Conservation (phyloP, 2,113 vertebrate species). For the Coryphaenoides rupestris region DNA sequence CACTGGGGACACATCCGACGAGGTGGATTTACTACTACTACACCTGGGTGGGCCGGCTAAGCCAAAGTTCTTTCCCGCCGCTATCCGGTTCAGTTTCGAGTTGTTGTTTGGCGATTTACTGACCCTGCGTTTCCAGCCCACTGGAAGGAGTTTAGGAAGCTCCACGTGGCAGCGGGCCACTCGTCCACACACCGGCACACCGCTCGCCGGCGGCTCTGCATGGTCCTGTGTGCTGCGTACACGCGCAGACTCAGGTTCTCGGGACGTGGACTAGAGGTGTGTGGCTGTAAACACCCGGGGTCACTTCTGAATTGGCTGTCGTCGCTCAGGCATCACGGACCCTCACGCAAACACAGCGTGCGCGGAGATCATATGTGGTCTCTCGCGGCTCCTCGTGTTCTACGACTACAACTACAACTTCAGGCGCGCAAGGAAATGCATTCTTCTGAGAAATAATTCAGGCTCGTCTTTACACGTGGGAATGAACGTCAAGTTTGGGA, state of each 20-base stretch:
- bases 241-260: conserved; percentile 21
- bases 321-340: neutral
- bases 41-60: no score
- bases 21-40: neutral
- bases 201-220: neutral
- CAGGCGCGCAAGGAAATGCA: no score
- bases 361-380: no score
- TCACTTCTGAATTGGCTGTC: conserved; percentile 23
- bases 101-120: no score
- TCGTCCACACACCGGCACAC: neutral
- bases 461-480: no score
- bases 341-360: neutral
- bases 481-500: no score
- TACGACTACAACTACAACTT: no score
- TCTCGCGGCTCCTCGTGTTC: no score
- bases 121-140: neutral
- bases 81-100: no score
- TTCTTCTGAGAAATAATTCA: no score
- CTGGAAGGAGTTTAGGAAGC: neutral
- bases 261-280: conserved; percentile 29
- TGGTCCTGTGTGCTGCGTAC: neutral
- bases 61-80: no score
- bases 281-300: conserved; percentile 35
- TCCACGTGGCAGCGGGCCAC: neutral
- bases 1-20: neutral